phyloP scores from a whole-genome alignment of 2,113 vertebrate species.

The Phalacrocorax pelagicus region DNA sequence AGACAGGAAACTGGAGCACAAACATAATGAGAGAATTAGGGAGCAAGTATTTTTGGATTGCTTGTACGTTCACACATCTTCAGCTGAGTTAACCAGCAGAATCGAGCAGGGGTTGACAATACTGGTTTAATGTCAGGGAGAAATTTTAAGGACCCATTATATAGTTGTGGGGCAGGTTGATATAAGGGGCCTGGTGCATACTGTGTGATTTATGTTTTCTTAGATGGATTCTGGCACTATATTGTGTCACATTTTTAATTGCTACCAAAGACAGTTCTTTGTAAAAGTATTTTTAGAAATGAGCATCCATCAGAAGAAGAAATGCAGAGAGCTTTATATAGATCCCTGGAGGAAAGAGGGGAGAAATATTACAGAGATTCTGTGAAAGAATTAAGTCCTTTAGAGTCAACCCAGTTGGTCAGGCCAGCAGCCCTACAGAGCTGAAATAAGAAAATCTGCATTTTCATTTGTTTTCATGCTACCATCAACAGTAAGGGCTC shows the following conservation, averaged over 20 bases:
- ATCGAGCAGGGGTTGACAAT: neutral
- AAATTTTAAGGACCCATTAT: neutral
- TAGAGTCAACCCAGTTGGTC: neutral
- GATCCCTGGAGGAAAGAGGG: neutral
- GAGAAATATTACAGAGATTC: neutral
- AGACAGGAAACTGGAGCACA: neutral
- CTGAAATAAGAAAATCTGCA: neutral
- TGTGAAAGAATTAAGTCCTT: neutral
- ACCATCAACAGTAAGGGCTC: neutral
- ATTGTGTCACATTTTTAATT: neutral
- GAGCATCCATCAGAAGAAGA: neutral
- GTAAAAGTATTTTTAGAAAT: slow-evolving; percentile 15
- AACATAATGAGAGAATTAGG: neutral
- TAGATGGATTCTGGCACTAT: neutral
- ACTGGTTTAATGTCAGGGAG: neutral
- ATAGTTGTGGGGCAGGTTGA: neutral
- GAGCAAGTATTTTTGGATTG: neutral
- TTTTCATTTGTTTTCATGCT: neutral
- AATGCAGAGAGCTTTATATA: slow-evolving; percentile 8
- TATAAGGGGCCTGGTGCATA: neutral
- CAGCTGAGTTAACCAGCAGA: neutral
- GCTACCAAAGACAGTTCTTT: neutral
- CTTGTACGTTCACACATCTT: neutral
- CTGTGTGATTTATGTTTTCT: neutral
- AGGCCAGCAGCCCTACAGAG: neutral